phyloP scores from a whole-genome alignment of 2,113 vertebrate genomes.

The Urocolius indicus region DNA sequence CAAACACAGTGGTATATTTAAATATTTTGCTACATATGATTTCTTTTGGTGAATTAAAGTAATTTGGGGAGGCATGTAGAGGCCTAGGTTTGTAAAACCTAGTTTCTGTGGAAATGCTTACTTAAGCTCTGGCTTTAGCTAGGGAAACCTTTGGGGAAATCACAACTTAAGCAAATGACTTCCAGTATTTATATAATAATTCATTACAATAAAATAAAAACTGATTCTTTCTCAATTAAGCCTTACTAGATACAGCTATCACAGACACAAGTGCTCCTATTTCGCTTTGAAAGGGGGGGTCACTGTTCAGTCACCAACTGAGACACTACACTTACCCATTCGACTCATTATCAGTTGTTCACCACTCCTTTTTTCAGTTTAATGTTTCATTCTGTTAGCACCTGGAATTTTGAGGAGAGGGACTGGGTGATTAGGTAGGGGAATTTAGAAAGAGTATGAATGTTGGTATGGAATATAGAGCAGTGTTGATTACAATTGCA shows the following conservation, averaged over 20 bases:
- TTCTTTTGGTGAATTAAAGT: neutral
- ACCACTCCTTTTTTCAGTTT: neutral
- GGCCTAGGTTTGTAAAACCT: neutral
- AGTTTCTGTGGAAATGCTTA: neutral
- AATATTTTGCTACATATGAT: neutral
- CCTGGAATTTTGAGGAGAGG: neutral
- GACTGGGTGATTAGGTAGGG: neutral
- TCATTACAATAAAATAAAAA: neutral
- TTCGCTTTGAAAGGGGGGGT: neutral
- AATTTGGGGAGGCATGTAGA: neutral
- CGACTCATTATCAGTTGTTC: neutral
- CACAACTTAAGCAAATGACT: neutral
- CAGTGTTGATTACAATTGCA: neutral
- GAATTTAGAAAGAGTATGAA: neutral
- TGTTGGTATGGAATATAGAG: neutral
- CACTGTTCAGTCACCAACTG: neutral
- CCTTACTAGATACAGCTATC: neutral
- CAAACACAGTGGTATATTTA: neutral
- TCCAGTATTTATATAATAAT: neutral
- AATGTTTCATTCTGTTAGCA: neutral
- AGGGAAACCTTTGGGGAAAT: neutral
- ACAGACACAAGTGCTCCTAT: rapidly evolving
- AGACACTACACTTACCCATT: neutral
- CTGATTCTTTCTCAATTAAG: neutral
- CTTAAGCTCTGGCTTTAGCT: neutral